Evolutionary conservation across 2,113 vertebrate species (phyloP).

Genomic region (Embiotoca jacksoni): DNA sequence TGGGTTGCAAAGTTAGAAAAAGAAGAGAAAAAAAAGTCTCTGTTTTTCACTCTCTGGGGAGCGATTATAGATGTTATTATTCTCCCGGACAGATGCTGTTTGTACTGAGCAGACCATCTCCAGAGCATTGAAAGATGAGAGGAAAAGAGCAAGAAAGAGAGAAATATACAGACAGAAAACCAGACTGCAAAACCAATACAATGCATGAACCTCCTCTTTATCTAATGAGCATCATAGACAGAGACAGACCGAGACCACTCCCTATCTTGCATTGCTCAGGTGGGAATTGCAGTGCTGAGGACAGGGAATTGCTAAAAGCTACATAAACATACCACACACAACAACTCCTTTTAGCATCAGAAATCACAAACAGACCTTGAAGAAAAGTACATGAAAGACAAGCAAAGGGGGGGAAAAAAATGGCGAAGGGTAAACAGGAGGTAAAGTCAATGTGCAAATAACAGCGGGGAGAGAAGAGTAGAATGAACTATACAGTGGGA

Average conservation of each 20-base stretch:
- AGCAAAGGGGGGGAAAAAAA: background rate
- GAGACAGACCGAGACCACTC: constrained; percentile 34
- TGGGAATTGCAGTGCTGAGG: constrained; percentile 31
- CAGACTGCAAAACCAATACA: constrained; percentile 21
- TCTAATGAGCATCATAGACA: constrained; percentile 47
- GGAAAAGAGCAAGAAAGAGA: constrained; percentile 29
- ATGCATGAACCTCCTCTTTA: constrained; percentile 38
- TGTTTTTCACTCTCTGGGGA: constrained; percentile 49
- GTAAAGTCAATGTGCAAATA: constrained; percentile 30
- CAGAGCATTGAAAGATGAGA: constrained; percentile 58
- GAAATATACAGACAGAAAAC: constrained; percentile 27
- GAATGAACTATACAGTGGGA: constrained; percentile 22
- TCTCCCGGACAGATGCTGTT: constrained; percentile 75
- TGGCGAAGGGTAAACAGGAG: constrained; percentile 23
- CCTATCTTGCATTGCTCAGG: constrained; percentile 29
- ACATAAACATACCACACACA: constrained; percentile 40
- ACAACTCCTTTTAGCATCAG: constrained; percentile 14
- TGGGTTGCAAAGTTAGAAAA: constrained; percentile 38
- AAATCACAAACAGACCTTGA: constrained; percentile 48
- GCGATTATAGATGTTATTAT: constrained; percentile 66
- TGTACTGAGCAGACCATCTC: constrained; percentile 63
- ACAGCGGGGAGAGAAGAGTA: constrained; percentile 4
- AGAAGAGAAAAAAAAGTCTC: background rate
- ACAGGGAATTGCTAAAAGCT: constrained; percentile 52
- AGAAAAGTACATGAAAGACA: constrained; percentile 40